A percentile compares a stretch with the other conserved stretches of the same genome.
phyloP scores from a whole-genome alignment of 2,113 vertebrate species.

The Lepidothrix coronata region DNA sequence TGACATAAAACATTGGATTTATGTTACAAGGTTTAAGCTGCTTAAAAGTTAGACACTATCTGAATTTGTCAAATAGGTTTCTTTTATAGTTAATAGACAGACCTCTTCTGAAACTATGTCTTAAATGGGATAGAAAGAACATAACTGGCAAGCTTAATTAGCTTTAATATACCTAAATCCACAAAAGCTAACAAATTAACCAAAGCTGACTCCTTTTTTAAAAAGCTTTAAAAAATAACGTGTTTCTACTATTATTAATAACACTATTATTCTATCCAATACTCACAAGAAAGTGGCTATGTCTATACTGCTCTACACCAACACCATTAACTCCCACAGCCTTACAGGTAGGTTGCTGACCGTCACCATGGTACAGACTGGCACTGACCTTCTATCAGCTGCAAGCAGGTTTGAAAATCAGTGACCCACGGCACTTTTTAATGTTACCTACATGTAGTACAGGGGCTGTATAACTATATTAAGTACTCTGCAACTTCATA shows the following conservation, averaged over 20 bases:
- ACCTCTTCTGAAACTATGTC: background rate
- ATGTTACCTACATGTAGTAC: background rate
- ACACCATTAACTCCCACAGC: fast-evolving
- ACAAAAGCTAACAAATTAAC: background rate
- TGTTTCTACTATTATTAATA: background rate
- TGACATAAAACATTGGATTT: background rate
- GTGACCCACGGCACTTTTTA: background rate
- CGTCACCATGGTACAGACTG: background rate
- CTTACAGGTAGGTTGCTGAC: background rate
- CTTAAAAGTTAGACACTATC: background rate
- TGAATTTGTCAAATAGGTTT: background rate
- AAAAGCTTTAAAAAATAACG: fast-evolving
- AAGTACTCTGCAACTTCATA: background rate
- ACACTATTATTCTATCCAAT: background rate
- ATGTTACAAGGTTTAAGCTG: background rate
- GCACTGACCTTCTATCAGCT: background rate
- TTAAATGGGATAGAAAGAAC: background rate
- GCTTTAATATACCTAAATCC: background rate
- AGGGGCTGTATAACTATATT: background rate
- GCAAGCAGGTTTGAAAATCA: background rate
- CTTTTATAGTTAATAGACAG: background rate
- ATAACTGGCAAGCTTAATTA: background rate
- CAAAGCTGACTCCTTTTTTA: background rate
- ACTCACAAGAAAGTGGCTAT: background rate
- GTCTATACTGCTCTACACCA: background rate